Base-by-base conservation (phyloP, 2,888 invertebrate genomes). In the Emmelina monodactyla region DNA sequence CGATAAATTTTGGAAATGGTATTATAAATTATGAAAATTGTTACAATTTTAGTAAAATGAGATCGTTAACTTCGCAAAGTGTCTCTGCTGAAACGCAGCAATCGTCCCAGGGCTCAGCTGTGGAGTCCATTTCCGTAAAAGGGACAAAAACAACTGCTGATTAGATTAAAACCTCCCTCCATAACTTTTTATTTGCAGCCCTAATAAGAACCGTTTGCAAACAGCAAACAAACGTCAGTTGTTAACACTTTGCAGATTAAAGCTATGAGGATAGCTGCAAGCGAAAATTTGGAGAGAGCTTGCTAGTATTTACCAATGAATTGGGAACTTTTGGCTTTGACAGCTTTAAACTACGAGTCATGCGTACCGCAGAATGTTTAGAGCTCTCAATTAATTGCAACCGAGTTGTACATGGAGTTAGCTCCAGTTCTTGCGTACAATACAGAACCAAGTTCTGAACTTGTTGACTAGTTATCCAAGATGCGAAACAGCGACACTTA, bases 321-420 rank as follows among this genome's bases (percentile, higher is more conserved):
- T 25, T 25, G 3, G n/a, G n/a, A 25, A 25, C 9, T 19, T 19
- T n/a, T n/a, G n/a, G 9, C 25, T 25, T 4, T 3, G 25, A 10
- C 25, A 25, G 25, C 9, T 25, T 25, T 4, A 25, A 25, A 25
- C 25, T 25, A 25, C 9, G n/a, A n/a, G n/a, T n/a, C n/a, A n/a
- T n/a, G n/a, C n/a, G n/a, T n/a, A n/a, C n/a, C n/a, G 31, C 15
- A 30, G 28, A 28, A 14, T 28, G 19, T 33, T 28, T 16, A 10
- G 44, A 47, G 49, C 53, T 46, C 47, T 50, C 47, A 54, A 57
- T 58, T 61, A 63, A 62, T 61, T 56, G 55, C 53, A 47, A 47
- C 47, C 44, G 56, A 55, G 45, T 59, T 58, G 47, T 52, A 47
- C 25, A 25, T 7, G 25, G 9, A 10, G 25, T n/a, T 25, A 10